A percentile compares a stretch with the other conserved stretches of the same genome.
Evolutionary conservation across 2,888 invertebrate genomes (phyloP).

Genomic region (Xestia c-nigrum): DNA sequence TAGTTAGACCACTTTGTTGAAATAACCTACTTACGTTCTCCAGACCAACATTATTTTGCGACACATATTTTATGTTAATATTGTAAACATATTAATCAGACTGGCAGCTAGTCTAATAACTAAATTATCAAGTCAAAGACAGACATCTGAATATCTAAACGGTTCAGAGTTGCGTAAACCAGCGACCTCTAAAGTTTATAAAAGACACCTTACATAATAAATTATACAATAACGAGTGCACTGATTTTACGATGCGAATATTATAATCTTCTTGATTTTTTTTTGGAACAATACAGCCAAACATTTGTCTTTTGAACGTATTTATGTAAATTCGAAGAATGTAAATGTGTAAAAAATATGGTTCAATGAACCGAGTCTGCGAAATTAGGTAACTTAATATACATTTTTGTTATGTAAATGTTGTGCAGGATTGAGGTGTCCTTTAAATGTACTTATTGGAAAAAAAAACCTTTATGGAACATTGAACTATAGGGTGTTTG

Average conservation of each 20-base stretch:
- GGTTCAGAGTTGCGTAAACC: constrained; percentile 37
- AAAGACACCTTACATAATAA: constrained; percentile 8
- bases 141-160: constrained; percentile 31
- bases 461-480: not conserved
- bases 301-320: constrained; percentile 11
- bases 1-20: not conserved
- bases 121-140: constrained; percentile 32
- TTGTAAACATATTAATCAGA: constrained; percentile 7
- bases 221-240: constrained; percentile 4
- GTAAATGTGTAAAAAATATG: constrained; percentile 12
- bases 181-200: constrained; percentile 21
- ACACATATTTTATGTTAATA: constrained; percentile 27
- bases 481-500: not conserved
- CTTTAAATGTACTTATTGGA: not conserved
- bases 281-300: constrained; percentile 9
- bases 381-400: constrained; percentile 9
- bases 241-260: not conserved
- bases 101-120: constrained; percentile 5
- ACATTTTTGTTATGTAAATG: not conserved
- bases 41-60: not conserved
- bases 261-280: not conserved
- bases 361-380: constrained; percentile 18
- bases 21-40: not conserved
- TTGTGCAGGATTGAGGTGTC: not conserved
- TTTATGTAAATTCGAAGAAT: constrained; percentile 19